Evolutionary conservation across 2,888 invertebrate genomes (phyloP), one percentile per base, ranked within the genome.

Genomic region (Prostheceraeus crozeri): DNA sequence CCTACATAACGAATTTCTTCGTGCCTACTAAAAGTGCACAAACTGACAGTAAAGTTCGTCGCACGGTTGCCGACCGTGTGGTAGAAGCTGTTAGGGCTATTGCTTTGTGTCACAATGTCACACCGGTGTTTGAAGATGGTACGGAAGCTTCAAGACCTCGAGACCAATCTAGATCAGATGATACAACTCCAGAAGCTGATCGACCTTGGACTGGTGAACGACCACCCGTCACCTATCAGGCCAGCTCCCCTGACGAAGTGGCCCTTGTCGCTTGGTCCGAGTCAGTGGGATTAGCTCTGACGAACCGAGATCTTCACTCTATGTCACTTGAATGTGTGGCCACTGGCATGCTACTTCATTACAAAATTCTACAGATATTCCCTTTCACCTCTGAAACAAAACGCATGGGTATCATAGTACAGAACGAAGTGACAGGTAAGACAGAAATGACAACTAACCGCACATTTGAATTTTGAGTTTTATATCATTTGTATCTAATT

Each of bases 81-180:
- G 85, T 85, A 78, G 87, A 89, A 70, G 87, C 88, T 0, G 89
- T 94, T 27, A 85, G 89, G 68, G 94, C 96, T 0, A 79, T 99
- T 54, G 93, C 96, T 0, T 79, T 99, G 33, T 99, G 98, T 74
- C 98, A 99, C 74, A 99, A 99, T 77, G 98, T 99, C 8, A 99
- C 98, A 0, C 98, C 98, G 0, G 89, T 93, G 1, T 88, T 86
- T 70, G 94, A 94, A 61, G 72, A 72, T 52, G 69, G 68, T 21
- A 66, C 63, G 14, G 35, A 66, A 70, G n/a, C n/a, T n/a, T n/a
- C n/a, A n/a, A n/a, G n/a, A n/a, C n/a, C n/a, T n/a, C n/a, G n/a
- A n/a, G n/a, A n/a, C n/a, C n/a, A n/a, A n/a, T n/a, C n/a, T n/a
- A n/a, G n/a, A n/a, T n/a, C n/a, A n/a, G 28, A 72, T 72, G 63